Conservation (phyloP, 2,113 vertebrate species). For the Oxyruncus cristatus region DNA sequence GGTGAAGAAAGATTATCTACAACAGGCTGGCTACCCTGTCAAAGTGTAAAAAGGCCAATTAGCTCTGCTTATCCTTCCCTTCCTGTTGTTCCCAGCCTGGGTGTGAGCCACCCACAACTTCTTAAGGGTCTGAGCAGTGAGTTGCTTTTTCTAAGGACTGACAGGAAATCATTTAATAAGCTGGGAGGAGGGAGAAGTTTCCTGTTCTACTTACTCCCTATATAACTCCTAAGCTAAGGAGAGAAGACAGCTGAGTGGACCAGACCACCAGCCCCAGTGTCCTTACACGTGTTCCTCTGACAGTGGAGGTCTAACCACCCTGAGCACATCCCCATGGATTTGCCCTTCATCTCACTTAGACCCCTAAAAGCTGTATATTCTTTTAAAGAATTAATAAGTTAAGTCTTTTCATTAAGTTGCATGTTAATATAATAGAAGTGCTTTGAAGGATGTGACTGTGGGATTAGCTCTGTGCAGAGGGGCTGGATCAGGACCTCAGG, state of each 20-base stretch:
- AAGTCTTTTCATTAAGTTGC: background rate
- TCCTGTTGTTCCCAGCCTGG: slow-evolving; percentile 77
- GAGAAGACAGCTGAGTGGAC: background rate
- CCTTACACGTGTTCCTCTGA: accelerated
- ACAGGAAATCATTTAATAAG: slow-evolving; percentile 77
- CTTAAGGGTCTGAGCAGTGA: slow-evolving; percentile 49
- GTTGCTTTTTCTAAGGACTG: slow-evolving; percentile 65
- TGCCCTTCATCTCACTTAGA: background rate
- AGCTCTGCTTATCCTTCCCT: slow-evolving; percentile 67
- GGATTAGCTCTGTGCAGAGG: background rate
- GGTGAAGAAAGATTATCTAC: slow-evolving; percentile 53
- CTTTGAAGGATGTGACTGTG: background rate
- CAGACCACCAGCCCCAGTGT: background rate
- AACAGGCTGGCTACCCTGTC: background rate
- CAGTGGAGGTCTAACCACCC: background rate
- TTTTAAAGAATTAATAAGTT: background rate
- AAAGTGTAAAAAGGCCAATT: slow-evolving; percentile 73
- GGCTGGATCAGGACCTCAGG: background rate
- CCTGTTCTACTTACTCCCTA: slow-evolving; percentile 2
- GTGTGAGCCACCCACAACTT: slow-evolving; percentile 51
- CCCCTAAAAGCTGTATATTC: background rate
- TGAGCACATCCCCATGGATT: background rate
- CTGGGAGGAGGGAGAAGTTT: slow-evolving; percentile 56
- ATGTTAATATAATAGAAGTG: background rate
- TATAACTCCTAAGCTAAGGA: background rate